Evolutionary conservation across 2,888 invertebrate genomes (phyloP), one percentile per base, ranked within the genome.

Genomic region (Ormyrus labotus): DNA sequence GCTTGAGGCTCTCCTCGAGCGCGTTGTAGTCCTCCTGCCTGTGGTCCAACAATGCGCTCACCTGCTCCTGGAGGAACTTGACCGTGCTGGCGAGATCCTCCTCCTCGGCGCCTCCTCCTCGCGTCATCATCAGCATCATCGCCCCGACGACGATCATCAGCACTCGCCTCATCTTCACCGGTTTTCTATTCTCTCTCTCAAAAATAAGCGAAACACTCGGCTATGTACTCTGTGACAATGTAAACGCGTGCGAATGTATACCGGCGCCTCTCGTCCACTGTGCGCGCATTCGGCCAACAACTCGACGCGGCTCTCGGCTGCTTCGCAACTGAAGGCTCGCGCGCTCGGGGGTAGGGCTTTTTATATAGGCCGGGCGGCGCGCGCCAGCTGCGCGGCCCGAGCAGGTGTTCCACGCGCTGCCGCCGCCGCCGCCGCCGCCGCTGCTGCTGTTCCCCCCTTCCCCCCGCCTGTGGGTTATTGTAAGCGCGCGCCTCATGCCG

Each of bases 11-110:
- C 78, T 91, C 92, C 88, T 93, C 93, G 79, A 93, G 91, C 75
- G 91, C 92, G 76, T 91, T 90, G 85, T 93, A 91, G 88, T 93
- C 93, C 85, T 93, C 92, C 80, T 92, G 91, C 60, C 93, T 89
- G 83, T 92, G 91, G 81, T 92, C 92, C 82, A 93, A 85, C 13
- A 93, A 88, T 48, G 91, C 92, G 79, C 89, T 91, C 88, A 93
- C 92, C 90, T 93, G 93, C 86, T 92, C 92, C 83, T 91, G 91
- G 60, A 93, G 87, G 82, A 92, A 88, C 84, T 91, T 90, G 84
- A 93, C 89, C 83, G 92, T 91, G 82, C 90, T 90, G 53, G 89
- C 88, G 60, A 92, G 86, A 78, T 91, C 89, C 81, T 88, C 84
- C 6, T 78, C 47, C 5, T 50, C 45, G 10, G 34, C 48, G 47